Percentiles rank a stretch among this genome's conserved stretches.
Evolutionary conservation across 2,797 vertebrate species (phyloP).

Genomic region (Myiotriccus ornatus): DNA sequence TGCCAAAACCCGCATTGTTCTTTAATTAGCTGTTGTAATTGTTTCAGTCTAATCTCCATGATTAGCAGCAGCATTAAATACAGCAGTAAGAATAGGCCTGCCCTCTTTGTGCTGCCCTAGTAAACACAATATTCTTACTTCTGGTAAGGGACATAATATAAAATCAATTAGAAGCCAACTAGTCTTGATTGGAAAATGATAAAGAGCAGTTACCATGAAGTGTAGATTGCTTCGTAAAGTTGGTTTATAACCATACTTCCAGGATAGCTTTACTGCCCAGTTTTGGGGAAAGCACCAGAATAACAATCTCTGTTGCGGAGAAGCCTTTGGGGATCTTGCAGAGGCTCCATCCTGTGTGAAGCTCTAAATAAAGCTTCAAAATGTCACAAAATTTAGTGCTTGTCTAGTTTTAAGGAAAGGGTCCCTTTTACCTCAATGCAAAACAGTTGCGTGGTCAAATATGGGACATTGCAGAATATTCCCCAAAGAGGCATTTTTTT

Average conservation of each 20-base stretch:
- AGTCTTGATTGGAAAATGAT: slow-evolving; percentile 63
- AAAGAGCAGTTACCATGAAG: slow-evolving; percentile 51
- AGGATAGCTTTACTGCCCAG: background rate
- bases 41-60: slow-evolving; percentile 83
- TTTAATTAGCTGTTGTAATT: slow-evolving; percentile 86
- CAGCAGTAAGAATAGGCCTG: slow-evolving; percentile 78
- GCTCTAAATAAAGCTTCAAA: background rate
- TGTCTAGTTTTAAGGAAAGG: background rate
- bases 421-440: background rate
- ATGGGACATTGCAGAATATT: background rate
- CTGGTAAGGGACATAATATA: slow-evolving; percentile 67
- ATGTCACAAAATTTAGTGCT: background rate
- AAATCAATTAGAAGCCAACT: slow-evolving; percentile 74
- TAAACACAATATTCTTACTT: slow-evolving; percentile 73
- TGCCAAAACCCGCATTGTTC: slow-evolving; percentile 83
- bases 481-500: background rate
- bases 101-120: slow-evolving; percentile 69
- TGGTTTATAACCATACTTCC: background rate
- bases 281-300: background rate
- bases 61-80: slow-evolving; percentile 84
- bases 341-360: background rate
- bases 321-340: background rate
- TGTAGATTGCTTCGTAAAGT: background rate
- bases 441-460: background rate
- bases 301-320: background rate